Base-by-base conservation (phyloP, 2,888 invertebrate genomes). In the Harpalus rubripes region DNA sequence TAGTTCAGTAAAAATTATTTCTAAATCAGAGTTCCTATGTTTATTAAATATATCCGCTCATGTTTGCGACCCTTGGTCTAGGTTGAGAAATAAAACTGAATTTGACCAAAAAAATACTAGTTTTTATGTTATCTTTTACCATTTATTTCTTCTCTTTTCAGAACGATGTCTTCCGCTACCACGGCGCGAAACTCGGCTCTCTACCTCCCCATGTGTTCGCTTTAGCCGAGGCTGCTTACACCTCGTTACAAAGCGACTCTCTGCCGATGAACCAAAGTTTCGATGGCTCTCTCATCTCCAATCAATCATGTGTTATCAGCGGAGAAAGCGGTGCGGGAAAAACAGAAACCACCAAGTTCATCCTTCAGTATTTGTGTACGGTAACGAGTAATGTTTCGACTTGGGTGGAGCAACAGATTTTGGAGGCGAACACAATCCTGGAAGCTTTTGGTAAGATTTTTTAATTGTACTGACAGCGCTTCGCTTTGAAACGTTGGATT, bases 331-430 rank as follows among this genome's bases (percentile, higher is more conserved):
- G 98, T 5, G 97, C 98, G 4, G 98, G 98, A 79, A 98, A 98
- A 92, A 98, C 98, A 0, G 98, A 98, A 91, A 97, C 96, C 80
- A 98, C 98, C 2, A 97, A 98, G 91, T 95, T 98, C 89, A 97
- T 98, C 87, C 92, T 98, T 86, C 97, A 98, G 91, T 98, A 98
- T 91, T 92, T 98, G 81, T 98, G 98, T 91, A 96, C 97, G 12
- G 97, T 98, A 7, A 93, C 93, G 82, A 95, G 95, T 87, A 95
- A 95, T 88, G 95, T 95, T 52, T 95, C 95, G 86, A 96, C 97
- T 0, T 98, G 98, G 98, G 96, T 98, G n/a, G 97, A 98, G 90
- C 97, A 98, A 90, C 98, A 98, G 92, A 98, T 98, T 88, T 93
- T 98, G 26, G 98, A 98, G 91, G 98, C 98, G 6, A 98, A 98